Evolutionary conservation across 2,888 invertebrate genomes (phyloP), one percentile per base, ranked within the genome.

Genomic region (Apodemia mormo): DNA sequence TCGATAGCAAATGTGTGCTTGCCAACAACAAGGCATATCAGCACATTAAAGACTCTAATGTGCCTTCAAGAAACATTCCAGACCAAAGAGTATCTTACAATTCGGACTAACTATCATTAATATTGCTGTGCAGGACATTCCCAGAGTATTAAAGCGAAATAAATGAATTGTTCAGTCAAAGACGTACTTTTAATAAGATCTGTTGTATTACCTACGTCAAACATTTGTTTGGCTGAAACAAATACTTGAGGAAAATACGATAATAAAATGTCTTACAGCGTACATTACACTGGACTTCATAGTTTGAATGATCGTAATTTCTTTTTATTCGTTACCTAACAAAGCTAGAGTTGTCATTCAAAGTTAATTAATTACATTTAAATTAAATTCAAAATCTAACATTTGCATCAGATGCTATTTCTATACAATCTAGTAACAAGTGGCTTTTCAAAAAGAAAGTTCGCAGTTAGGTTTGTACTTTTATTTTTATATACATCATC

Each of bases 11-110:
- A 61, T 61, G 58, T 61, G 30, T 14, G 30, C 58, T 61, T 61
- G 58, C 58, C 58, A 61, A 64, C 61, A 64, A 33, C 61, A 33
- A 64, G 33, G 61, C 61, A 33, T 64, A 64, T 64, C 61, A 64
- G 37, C 61, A 64, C 61, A 64, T 37, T 64, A 64, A 14, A 37
- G 61, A 64, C 61, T 64, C 61, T 37, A 64, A 64, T 64, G 61
- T 64, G 61, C 61, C 61, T 64, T 64, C 14, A 64, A 33, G 61
- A 37, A 54, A 22, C 52, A 54, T 54, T 54, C 52, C 52, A 61
- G 33, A 61, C 61, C 33, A n/a, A 61, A 61, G 61, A 61, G 61
- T 37, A 33, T 64, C 37, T 64, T 14, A 22, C 61, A 64, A 64
- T 37, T 64, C 61, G n/a, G 61, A 64, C 61, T 30, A 30, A 61